Evolutionary conservation across 2,113 vertebrate genomes (phyloP), one percentile per base, ranked within the genome.

Genomic region (Indicator indicator): DNA sequence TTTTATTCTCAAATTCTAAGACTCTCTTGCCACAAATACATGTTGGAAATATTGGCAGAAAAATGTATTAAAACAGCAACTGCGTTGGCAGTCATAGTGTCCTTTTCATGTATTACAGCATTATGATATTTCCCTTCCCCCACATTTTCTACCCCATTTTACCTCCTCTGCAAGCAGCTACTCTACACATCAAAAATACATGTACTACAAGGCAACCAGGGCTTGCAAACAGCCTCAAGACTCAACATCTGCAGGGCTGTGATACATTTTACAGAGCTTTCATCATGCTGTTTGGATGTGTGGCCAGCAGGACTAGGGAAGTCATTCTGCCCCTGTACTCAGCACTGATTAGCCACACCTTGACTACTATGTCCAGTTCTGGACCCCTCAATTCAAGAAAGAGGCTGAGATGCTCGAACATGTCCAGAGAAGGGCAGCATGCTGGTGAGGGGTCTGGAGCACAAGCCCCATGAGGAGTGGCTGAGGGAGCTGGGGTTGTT

Each of bases 211-310:
- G 15, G 56, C 26, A 91, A 89, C 74, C 10, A 54, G 38, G 16
- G 5, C 9, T 78, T 78, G 40, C 24, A 88, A 79, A 81, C 55
- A 6, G 19, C 80, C 77, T 54, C n/a, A 68, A 7, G 60, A 77
- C 20, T 93, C 84, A 77, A 0, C 60, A 77, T 65, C 77, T 69
- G n/a, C 73, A 77, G 48, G 88, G 19, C 30, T 65, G 12, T 16
- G 71, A 36, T 8, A 75, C 7, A n/a, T 71, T 73, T 77, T 69
- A 83, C 6, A 50, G 24, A 90, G 42, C 24, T 75, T 91, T 68
- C n/a, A 70, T 28, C 0, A 0, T 19, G 55, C 20, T 52, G 1
- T 36, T 73, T 60, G 11, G 42, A n/a, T 58, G 36, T 36, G 36
- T 36, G 36, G 36, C 36, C 36, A 36, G 36, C 36, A 36, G 36